Evolutionary conservation across 2,797 vertebrate genomes (phyloP).

Genomic region (Rhincodon typus): DNA sequence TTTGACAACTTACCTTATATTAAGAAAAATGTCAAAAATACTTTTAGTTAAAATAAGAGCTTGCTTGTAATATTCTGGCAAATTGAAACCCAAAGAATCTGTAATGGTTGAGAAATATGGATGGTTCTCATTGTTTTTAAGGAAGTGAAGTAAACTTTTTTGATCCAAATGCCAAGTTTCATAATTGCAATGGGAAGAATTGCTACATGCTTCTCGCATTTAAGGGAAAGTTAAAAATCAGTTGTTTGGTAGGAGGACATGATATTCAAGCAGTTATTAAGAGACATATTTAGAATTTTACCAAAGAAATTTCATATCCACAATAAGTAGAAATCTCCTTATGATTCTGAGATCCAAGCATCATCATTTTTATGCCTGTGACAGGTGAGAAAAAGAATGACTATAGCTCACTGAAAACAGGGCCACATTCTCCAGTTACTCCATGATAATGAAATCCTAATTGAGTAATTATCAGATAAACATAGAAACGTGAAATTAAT

Average conservation of each 20-base stretch:
- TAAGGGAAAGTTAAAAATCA: not conserved
- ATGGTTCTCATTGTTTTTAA: not conserved
- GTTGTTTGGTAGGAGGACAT: not conserved
- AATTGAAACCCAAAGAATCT: not conserved
- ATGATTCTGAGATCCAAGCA: not conserved
- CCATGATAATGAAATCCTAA: conserved; percentile 18
- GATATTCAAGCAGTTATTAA: not conserved
- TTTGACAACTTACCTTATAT: not conserved
- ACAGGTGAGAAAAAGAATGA: not conserved
- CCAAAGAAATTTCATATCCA: not conserved
- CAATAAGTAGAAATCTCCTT: not conserved
- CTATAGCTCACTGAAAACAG: not conserved
- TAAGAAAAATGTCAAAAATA: not conserved
- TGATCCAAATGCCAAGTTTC: not conserved
- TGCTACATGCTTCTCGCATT: not conserved
- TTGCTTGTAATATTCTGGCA: not conserved
- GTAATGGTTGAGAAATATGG: not conserved
- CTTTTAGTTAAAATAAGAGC: not conserved
- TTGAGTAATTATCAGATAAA: conserved; percentile 17
- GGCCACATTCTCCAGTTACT: not conserved
- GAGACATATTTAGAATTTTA: not conserved
- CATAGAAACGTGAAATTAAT: not conserved
- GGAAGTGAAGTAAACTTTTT: not conserved
- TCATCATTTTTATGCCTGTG: not conserved
- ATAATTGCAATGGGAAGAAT: not conserved